Evolutionary conservation across 1,140 invertebrate species (phyloP).

Genomic region (Panagrolaimus sp.): DNA sequence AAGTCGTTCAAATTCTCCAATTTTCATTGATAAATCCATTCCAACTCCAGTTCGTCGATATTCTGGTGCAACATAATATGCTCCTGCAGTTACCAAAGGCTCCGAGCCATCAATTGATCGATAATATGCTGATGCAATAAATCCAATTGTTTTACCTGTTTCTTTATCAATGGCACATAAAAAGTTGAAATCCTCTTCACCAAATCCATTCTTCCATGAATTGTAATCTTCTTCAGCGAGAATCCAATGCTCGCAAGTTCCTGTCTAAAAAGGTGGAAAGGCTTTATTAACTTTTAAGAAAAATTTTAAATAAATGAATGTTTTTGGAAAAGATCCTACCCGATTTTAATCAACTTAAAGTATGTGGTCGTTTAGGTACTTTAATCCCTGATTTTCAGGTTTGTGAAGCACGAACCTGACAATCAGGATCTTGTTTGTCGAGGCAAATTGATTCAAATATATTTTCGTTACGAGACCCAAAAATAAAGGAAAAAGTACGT

Average conservation of each 20-base stretch:
- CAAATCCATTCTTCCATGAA: background rate
- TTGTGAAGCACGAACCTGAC: too few relatives aligned
- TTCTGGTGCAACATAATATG: background rate
- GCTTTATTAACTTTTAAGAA: too few relatives aligned
- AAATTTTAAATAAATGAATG: too few relatives aligned
- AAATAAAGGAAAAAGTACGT: too few relatives aligned
- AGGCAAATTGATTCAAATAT: too few relatives aligned
- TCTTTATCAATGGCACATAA: conserved; percentile 1
- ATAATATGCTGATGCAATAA: background rate
- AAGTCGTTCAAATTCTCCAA: background rate
- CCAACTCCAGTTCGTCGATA: background rate
- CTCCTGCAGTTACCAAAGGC: background rate
- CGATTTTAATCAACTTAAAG: too few relatives aligned
- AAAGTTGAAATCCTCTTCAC: background rate
- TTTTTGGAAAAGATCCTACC: too few relatives aligned
- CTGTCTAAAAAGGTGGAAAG: background rate
- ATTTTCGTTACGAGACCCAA: too few relatives aligned
- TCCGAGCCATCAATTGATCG: background rate
- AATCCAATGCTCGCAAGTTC: background rate
- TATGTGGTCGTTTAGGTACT: too few relatives aligned
- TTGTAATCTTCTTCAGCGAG: background rate
- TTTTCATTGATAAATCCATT: background rate
- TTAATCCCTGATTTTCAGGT: too few relatives aligned
- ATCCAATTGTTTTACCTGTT: background rate
- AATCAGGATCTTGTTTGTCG: too few relatives aligned